Evolutionary conservation across 2,888 invertebrate species (phyloP).

Genomic region (Plagodis dolabraria): DNA sequence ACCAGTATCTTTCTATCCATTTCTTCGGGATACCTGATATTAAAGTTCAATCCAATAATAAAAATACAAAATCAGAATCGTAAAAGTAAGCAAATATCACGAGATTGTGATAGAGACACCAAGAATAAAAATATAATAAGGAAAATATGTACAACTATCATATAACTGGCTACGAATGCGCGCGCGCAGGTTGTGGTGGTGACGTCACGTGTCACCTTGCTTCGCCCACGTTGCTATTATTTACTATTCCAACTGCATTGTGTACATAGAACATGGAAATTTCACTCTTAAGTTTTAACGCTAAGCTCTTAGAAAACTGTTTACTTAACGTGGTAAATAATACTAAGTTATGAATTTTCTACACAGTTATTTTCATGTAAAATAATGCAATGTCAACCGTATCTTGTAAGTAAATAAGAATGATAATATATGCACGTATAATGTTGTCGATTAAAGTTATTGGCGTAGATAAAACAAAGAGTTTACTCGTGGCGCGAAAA

Average conservation of each 20-base stretch:
- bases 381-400: constrained; percentile 6
- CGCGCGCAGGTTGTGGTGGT: constrained; percentile 43
- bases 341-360: constrained; percentile 12
- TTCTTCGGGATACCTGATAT: no score
- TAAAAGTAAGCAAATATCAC: neutral
- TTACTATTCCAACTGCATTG: constrained; percentile 29
- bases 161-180: constrained; percentile 16
- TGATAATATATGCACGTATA: neutral
- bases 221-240: constrained; percentile 47
- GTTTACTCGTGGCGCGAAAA: constrained; percentile 3
- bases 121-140: constrained; percentile 9
- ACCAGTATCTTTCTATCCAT: no score
- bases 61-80: no score
- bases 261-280: constrained; percentile 3
- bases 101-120: constrained; percentile 2
- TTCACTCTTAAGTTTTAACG: constrained; percentile 8
- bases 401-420: neutral
- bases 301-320: constrained; percentile 3
- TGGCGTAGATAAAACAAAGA: constrained; percentile 18
- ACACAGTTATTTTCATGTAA: constrained; percentile 1
- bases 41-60: no score
- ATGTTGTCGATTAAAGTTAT: constrained; percentile 13
- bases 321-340: constrained; percentile 10
- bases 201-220: constrained; percentile 66
- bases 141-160: constrained; percentile 15